These are phyloP conservation scores for Agrochola litura DNA, from an alignment of 2,888 invertebrate species.

Conservation along the genomic window DNA sequence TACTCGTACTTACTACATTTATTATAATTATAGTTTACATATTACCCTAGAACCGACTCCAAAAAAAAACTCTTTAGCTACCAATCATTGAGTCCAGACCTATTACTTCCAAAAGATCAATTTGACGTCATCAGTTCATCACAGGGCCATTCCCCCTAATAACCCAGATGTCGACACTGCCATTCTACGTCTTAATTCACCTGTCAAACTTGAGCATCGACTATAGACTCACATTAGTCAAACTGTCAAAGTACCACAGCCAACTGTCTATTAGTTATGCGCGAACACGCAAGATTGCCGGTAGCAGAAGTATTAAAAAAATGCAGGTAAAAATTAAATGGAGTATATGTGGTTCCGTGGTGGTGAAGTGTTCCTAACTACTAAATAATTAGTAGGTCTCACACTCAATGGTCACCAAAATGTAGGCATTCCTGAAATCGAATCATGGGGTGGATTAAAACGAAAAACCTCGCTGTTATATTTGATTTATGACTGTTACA, in stretches of 20 bases:
- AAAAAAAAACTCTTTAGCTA: neutral
- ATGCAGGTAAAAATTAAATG: slow-evolving; percentile 56
- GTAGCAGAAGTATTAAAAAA: slow-evolving; percentile 76
- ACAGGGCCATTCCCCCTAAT: slow-evolving; percentile 65
- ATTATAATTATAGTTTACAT: neutral
- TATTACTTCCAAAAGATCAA: slow-evolving; percentile 48
- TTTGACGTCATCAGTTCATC: slow-evolving; percentile 57
- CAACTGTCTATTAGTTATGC: slow-evolving; percentile 87
- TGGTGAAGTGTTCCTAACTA: neutral
- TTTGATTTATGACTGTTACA: neutral
- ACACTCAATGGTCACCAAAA: neutral
- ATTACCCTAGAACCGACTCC: neutral
- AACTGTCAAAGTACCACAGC: slow-evolving; percentile 84
- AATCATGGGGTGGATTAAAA: neutral
- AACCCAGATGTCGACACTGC: slow-evolving; percentile 75
- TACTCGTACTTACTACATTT: neutral
- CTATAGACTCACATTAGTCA: slow-evolving; percentile 87
- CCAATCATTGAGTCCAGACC: slow-evolving; percentile 42
- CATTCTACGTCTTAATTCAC: slow-evolving; percentile 79
- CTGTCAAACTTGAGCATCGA: slow-evolving; percentile 77
- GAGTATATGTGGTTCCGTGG: slow-evolving; percentile 55
- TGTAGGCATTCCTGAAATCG: neutral
- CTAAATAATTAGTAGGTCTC: neutral
- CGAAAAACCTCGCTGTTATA: neutral
- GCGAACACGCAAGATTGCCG: slow-evolving; percentile 74